Conservation (phyloP, 2,113 vertebrate genomes). For the Hydrochoerus hydrochaeris region DNA sequence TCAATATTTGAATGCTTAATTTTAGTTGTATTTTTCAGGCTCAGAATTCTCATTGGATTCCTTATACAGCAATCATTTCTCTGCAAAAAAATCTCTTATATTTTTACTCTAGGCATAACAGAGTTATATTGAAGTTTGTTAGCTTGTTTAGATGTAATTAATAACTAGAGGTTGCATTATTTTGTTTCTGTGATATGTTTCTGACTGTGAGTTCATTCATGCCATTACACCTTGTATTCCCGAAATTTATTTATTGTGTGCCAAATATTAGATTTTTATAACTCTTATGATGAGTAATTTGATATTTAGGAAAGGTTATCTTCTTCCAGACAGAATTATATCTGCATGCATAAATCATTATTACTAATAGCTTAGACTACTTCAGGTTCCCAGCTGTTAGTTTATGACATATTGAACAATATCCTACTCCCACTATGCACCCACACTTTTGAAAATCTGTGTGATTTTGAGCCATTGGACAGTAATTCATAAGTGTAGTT, state of each 20-base stretch:
- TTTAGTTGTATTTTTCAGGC: neutral
- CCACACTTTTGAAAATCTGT: neutral
- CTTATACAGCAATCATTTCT: neutral
- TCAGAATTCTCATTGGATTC: neutral
- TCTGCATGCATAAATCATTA: neutral
- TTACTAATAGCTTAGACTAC: neutral
- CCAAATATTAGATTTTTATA: neutral
- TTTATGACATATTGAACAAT: neutral
- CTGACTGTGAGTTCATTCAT: neutral
- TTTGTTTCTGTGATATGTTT: neutral
- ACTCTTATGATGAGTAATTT: neutral
- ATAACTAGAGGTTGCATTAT: neutral
- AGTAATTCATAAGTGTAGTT: neutral
- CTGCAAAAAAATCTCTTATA: neutral
- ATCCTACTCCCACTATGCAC: neutral
- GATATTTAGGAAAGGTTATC: neutral
- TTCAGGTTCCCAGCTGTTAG: neutral
- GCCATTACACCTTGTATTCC: neutral
- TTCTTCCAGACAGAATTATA: neutral
- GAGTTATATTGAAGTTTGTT: neutral
- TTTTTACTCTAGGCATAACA: neutral
- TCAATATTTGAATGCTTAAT: neutral
- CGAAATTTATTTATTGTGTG: neutral
- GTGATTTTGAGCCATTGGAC: neutral
- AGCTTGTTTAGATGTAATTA: neutral